Evolutionary conservation across 2,888 invertebrate species (phyloP), one percentile per base, ranked within the genome.

Genomic region (Julus scanicus): DNA sequence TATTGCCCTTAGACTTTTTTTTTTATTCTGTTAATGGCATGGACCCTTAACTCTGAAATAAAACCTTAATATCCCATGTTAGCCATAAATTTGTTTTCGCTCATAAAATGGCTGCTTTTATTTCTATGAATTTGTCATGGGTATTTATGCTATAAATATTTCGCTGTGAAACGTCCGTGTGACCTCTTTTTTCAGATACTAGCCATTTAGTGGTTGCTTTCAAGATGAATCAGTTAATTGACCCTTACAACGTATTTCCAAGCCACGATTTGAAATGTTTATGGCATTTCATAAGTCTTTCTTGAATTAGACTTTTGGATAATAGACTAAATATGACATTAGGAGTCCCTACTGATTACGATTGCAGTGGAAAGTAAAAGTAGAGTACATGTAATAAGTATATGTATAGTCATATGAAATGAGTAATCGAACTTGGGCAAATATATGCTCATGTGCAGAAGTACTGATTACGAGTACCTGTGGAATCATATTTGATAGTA

Each of bases 221-320:
- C 63, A n/a, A 63, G 63, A 63, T n/a, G 63, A n/a, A 63, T 63
- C 63, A 63, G 63, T n/a, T 63, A 63, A 63, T 63, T 63, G 17
- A 63, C 17, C n/a, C 63, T 17, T 15, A n/a, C 63, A 63, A 53
- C 4, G 15, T 53, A 9, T 2, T 53, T 53, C 15, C 11, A 11
- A 2, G 53, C 6, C 44, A 44, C 53, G 53, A 15, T 4, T 15
- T 53, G 15, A 53, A 53, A 53, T 53, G 15, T 53, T 53, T 11
- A 53, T 53, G 3, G 53, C 53, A 63, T 63, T 63, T 63, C n/a
- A 13, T 63, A n/a, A 63, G 63, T 17, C 63, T n/a, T 63, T 17
- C n/a, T 63, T 63, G 63, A 63, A 63, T 63, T 63, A 63, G 63
- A 63, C 63, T n/a, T n/a, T 63, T 17, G n/a, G 17, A n/a, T 63